Percentiles rank a stretch among this genome's conserved stretches.
Conservation (phyloP, 2,888 invertebrate species). For the Seira ritae region DNA sequence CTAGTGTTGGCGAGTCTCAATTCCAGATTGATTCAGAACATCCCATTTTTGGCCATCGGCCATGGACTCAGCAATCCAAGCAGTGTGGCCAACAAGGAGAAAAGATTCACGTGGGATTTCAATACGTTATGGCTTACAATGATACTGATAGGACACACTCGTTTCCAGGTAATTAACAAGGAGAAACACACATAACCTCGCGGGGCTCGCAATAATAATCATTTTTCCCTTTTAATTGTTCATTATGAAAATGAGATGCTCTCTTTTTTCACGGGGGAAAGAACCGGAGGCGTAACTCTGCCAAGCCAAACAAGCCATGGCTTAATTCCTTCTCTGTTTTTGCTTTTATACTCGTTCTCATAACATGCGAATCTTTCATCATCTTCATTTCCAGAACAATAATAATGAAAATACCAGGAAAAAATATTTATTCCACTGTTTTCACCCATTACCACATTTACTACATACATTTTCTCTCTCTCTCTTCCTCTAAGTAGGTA, state of each 20-base stretch:
- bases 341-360: neutral
- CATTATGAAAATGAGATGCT: conserved; percentile 40
- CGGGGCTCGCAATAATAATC: neutral
- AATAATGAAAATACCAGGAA: neutral
- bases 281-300: neutral
- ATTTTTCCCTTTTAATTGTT: neutral
- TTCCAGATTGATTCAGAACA: conserved; percentile 78
- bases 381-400: conserved; percentile 16
- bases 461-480: neutral
- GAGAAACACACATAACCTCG: neutral
- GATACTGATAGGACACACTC: conserved; percentile 64
- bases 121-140: conserved; percentile 69
- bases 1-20: conserved; percentile 77
- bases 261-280: neutral
- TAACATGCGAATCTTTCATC: neutral
- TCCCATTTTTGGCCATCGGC: conserved; percentile 77
- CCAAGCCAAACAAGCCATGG: neutral
- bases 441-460: neutral
- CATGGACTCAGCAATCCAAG: conserved; percentile 81
- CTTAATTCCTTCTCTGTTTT: no score
- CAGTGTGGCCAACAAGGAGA: conserved; percentile 80
- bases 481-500: neutral
- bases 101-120: conserved; percentile 78
- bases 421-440: no score
- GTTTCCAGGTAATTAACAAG: conserved; percentile 58